Conservation (phyloP, 2,888 invertebrate species). For the Liopterus haemorrhoidalis region DNA sequence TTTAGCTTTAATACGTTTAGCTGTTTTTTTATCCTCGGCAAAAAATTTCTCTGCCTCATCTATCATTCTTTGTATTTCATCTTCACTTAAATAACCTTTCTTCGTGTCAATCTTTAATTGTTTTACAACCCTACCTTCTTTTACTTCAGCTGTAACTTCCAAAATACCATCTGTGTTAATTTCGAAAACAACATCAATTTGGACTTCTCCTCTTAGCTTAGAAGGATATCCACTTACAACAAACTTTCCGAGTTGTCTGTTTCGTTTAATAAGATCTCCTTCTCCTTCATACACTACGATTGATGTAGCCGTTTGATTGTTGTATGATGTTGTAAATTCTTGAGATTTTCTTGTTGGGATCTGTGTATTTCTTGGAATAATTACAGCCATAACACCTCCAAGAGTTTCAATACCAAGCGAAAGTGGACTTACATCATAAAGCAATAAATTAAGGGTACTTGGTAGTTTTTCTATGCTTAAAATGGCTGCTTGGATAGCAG, state of each 20-base stretch:
- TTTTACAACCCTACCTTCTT: background rate
- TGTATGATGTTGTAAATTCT: constrained; percentile 21
- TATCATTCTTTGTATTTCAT: constrained; percentile 14
- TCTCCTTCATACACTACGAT: constrained; percentile 27
- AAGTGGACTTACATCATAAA: constrained; percentile 33
- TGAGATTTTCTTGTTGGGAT: constrained; percentile 21
- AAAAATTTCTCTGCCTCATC: constrained; percentile 4
- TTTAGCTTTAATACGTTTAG: constrained; percentile 9
- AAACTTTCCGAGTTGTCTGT: constrained; percentile 25
- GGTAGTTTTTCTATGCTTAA: constrained; percentile 27
- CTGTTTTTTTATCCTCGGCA: constrained; percentile 9
- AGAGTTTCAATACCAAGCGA: constrained; percentile 31
- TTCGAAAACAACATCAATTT: constrained; percentile 23
- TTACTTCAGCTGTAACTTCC: constrained; percentile 52
- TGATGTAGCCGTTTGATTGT: constrained; percentile 20
- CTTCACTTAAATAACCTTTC: constrained; percentile 14
- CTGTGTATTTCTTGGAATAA: constrained; percentile 30
- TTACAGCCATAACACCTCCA: constrained; percentile 26
- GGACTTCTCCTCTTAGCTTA: constrained; percentile 15
- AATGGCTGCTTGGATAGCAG: constrained; percentile 33
- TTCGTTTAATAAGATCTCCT: constrained; percentile 14
- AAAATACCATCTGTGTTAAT: constrained; percentile 31
- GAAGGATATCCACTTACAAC: constrained; percentile 21
- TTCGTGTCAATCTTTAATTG: constrained; percentile 9
- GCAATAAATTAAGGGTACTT: constrained; percentile 51